Base-by-base conservation (phyloP, 2,888 invertebrate species). In the Diarsia rubi region DNA sequence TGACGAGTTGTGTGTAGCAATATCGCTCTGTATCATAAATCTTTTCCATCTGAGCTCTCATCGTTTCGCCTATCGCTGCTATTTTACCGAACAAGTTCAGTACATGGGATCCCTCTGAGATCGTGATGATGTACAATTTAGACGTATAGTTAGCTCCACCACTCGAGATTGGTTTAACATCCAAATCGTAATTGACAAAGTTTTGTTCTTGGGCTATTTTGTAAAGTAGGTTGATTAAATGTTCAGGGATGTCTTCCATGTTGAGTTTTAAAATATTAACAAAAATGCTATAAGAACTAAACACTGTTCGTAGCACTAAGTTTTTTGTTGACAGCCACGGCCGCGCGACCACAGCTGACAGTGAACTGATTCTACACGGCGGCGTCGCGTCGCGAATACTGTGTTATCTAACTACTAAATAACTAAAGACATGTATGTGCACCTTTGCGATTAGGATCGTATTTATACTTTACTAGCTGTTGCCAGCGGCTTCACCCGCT, bases 1-100 rank as follows among this genome's bases (percentile, higher is more conserved):
- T 87, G 0, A 75, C 74, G 3, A 95, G 78, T 37, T 90, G 86
- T 0, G 85, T 91, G 83, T 94, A 95, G 16, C 89, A 89, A 70
- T 88, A 89, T 3, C 82, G 85, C 73, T 95, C 95, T 0, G 88
- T 91, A 1, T 87, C 83, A 75, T 90, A 94, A 9, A 93, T 12
- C 80, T 85, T 19, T 85, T 84, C 66, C 83, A 75, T 66, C 69
- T 82, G 47, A 9, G 78, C 14, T 8, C 95, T 87, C 75, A 92
- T 75, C 9, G 88, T 86, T 24, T 91, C 91, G 1, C 90, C 90
- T 3, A 93, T 80, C 0, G 86, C 89, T 0, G 93, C 92, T 0
- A 94, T 90, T 86, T 94, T 94, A 0, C 88, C 92, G 73, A 94
- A 94, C 4, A 94, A 79, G 27, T 91, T 81, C 2, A 93, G 68